These are phyloP conservation scores for Formica aserva DNA, from an alignment of 2,888 invertebrate genomes.

Conservation along the genomic window DNA sequence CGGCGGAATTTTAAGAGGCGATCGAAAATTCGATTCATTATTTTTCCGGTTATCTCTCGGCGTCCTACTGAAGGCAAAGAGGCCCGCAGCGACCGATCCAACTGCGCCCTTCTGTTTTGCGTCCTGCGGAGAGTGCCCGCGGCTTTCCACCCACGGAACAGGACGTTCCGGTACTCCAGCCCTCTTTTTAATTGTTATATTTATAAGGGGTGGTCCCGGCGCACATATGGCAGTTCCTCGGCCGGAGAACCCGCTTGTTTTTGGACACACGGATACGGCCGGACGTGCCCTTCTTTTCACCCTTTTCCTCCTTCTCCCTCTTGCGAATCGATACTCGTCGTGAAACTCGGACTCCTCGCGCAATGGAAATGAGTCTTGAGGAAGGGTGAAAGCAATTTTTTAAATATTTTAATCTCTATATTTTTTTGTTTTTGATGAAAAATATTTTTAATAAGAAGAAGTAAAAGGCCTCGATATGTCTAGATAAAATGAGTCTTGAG, in stretches of 20 bases:
- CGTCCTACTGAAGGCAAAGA: constrained; percentile 14
- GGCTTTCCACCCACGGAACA: constrained; percentile 53
- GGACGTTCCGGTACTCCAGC: constrained; percentile 60
- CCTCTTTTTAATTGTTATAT: constrained; percentile 75
- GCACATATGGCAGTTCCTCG: constrained; percentile 51
- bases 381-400: background rate
- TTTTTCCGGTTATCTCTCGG: constrained; percentile 39
- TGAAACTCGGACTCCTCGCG: constrained; percentile 65
- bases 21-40: constrained; percentile 29
- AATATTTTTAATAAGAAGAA: background rate
- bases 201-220: constrained; percentile 68
- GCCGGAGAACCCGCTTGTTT: constrained; percentile 59
- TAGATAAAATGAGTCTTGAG: too few species aligned
- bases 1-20: constrained; percentile 8
- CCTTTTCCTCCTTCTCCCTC: constrained; percentile 53
- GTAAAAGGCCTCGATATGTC: background rate
- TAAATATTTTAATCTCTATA: background rate
- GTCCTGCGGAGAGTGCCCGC: constrained; percentile 48
- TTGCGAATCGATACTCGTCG: constrained; percentile 74
- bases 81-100: constrained; percentile 51
- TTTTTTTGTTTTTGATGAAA: background rate
- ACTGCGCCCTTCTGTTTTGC: constrained; percentile 61
- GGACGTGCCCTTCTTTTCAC: constrained; percentile 70
- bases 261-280: constrained; percentile 54
- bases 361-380: constrained; percentile 18